Evolutionary conservation across 2,113 vertebrate genomes (phyloP).

Genomic region (Elanus axillaris): DNA sequence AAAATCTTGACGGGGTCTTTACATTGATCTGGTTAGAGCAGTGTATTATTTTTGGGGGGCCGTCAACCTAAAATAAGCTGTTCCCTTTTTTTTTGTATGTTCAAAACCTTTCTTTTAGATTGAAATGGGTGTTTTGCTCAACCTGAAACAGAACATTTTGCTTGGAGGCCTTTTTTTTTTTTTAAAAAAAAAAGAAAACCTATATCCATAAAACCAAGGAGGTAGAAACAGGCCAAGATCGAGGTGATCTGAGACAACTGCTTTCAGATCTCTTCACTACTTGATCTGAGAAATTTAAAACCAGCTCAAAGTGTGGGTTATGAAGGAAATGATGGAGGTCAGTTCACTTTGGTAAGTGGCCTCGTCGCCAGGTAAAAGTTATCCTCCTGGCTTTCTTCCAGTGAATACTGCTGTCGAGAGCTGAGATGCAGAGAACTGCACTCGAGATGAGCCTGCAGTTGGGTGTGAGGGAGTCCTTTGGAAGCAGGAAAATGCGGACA

Average conservation of each 20-base stretch:
- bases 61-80: neutral
- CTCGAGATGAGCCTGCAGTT: neutral
- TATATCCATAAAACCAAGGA: neutral
- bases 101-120: neutral
- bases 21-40: neutral
- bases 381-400: neutral
- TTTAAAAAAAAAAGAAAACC: neutral
- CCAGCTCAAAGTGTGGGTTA: neutral
- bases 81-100: neutral
- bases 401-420: accelerated
- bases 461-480: neutral
- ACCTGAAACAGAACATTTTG: neutral
- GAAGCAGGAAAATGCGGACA: neutral
- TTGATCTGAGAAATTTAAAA: neutral
- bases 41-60: too few species aligned
- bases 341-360: neutral
- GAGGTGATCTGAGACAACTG: neutral
- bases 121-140: neutral
- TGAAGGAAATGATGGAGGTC: neutral
- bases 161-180: neutral
- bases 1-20: neutral
- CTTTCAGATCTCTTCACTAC: neutral
- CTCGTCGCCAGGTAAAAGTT: neutral
- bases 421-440: neutral
- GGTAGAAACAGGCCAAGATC: neutral